Conservation (phyloP, 2,797 vertebrate genomes). For the Leptoclinus maculatus region DNA sequence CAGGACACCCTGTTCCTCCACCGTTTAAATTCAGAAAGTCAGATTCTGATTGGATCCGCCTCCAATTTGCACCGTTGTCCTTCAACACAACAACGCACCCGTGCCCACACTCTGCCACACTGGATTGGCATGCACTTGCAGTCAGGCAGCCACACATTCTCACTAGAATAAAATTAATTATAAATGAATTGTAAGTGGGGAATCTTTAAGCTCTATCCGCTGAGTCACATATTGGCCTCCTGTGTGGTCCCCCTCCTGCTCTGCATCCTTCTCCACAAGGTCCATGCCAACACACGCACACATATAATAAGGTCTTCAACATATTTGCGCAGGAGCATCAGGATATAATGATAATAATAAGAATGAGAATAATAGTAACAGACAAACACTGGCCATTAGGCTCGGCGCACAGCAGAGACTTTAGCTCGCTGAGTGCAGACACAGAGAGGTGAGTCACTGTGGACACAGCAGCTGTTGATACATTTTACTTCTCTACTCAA, state of each 20-base stretch:
- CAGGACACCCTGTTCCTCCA: slow-evolving; percentile 21
- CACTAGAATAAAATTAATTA: slow-evolving; percentile 20
- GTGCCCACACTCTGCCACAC: slow-evolving; percentile 22
- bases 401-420: slow-evolving; percentile 14
- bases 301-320: slow-evolving; percentile 8
- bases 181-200: slow-evolving; percentile 39
- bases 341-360: slow-evolving; percentile 35
- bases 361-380: slow-evolving; percentile 37
- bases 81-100: slow-evolving; percentile 33
- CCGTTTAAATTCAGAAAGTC: slow-evolving; percentile 25
- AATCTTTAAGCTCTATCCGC: slow-evolving; percentile 36
- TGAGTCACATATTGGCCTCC: slow-evolving; percentile 76
- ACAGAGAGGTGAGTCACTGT: slow-evolving; percentile 32
- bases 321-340: neutral
- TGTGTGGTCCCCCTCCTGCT: slow-evolving; percentile 62
- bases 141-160: neutral
- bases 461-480: neutral
- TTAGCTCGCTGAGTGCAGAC: neutral
- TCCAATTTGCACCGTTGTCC: slow-evolving; percentile 43
- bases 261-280: slow-evolving; percentile 61
- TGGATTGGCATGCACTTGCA: neutral
- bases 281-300: slow-evolving; percentile 36
- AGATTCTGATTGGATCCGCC: slow-evolving; percentile 19
- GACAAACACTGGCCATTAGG: slow-evolving; percentile 30
- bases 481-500: too few species aligned